A percentile compares a stretch with the other conserved stretches of the same genome.
These are phyloP conservation scores for Limnephilus rhombicus DNA, from an alignment of 2,888 invertebrate genomes.

Conservation along the genomic window DNA sequence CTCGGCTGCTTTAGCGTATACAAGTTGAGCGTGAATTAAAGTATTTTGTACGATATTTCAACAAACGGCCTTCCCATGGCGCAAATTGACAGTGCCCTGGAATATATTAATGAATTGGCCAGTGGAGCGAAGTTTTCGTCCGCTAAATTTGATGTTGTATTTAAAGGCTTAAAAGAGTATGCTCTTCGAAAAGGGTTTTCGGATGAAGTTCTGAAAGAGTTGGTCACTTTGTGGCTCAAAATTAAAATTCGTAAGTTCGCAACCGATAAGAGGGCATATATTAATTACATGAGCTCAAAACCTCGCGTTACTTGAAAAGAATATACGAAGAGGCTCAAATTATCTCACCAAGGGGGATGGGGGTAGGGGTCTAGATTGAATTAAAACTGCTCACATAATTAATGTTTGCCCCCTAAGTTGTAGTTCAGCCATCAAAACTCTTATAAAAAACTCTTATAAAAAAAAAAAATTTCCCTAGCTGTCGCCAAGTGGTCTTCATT, in stretches of 20 bases:
- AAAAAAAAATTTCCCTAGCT: conserved; percentile 69
- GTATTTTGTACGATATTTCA: neutral
- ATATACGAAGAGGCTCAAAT: too few species aligned
- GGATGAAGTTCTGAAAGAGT: conserved; percentile 68
- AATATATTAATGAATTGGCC: conserved; percentile 73
- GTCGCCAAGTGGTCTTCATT: conserved; percentile 74
- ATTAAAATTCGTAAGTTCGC: conserved; percentile 74
- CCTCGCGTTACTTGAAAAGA: too few species aligned
- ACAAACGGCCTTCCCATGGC: conserved; percentile 69
- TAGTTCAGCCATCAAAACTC: neutral
- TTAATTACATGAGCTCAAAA: too few species aligned
- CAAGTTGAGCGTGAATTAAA: neutral
- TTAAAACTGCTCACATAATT: too few species aligned
- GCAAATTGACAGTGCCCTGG: conserved; percentile 74
- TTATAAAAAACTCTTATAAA: neutral
- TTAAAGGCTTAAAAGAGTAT: conserved; percentile 67
- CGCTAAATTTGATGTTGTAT: conserved; percentile 50
- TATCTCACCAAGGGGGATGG: too few species aligned
- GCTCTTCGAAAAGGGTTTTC: conserved; percentile 72
- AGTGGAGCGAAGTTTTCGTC: conserved; percentile 68
- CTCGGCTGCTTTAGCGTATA: too few species aligned
- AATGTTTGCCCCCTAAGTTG: neutral
- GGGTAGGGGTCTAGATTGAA: too few species aligned
- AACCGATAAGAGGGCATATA: neutral
- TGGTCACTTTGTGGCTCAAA: conserved; percentile 76